Evolutionary conservation across 2,113 vertebrate genomes (phyloP).

Genomic region (Pardalotus punctatus): DNA sequence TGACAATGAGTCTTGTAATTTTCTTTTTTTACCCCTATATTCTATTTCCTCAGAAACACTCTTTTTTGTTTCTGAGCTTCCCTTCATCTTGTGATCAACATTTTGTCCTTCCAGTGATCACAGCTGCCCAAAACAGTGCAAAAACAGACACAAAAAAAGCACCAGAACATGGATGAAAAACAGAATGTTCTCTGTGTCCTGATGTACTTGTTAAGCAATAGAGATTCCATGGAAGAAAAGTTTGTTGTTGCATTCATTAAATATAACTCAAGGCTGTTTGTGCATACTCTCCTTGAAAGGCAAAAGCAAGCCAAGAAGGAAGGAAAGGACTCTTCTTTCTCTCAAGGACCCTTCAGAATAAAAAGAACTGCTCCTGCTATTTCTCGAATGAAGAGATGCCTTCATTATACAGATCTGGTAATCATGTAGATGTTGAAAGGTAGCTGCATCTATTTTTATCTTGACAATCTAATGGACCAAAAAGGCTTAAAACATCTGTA

Average conservation of each 20-base stretch:
- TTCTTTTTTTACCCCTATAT: background rate
- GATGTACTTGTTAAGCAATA: conserved; percentile 1
- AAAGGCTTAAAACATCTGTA: background rate
- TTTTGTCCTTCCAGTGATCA: conserved; percentile 23
- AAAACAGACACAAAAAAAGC: conserved; percentile 12
- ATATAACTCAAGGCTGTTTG: background rate
- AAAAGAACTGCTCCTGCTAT: background rate
- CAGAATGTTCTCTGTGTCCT: conserved; percentile 25
- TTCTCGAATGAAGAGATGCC: conserved; percentile 20
- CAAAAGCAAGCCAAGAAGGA: conserved; percentile 6
- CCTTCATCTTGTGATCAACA: conserved; percentile 3
- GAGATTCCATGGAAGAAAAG: background rate
- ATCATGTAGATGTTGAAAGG: background rate
- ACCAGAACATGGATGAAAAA: background rate
- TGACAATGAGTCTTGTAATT: background rate
- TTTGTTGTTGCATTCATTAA: conserved; percentile 11
- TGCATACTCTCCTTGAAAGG: conserved; percentile 1
- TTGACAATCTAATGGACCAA: background rate
- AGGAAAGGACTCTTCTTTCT: conserved; percentile 8
- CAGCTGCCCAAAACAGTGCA: background rate
- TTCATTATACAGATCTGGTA: conserved; percentile 9
- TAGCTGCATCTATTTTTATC: conserved; percentile 14
- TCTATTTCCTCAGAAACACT: background rate
- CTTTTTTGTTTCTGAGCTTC: background rate
- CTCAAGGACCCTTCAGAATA: conserved; percentile 23